Evolutionary conservation across 1,140 invertebrate genomes (phyloP).

Genomic region (Physella acuta): DNA sequence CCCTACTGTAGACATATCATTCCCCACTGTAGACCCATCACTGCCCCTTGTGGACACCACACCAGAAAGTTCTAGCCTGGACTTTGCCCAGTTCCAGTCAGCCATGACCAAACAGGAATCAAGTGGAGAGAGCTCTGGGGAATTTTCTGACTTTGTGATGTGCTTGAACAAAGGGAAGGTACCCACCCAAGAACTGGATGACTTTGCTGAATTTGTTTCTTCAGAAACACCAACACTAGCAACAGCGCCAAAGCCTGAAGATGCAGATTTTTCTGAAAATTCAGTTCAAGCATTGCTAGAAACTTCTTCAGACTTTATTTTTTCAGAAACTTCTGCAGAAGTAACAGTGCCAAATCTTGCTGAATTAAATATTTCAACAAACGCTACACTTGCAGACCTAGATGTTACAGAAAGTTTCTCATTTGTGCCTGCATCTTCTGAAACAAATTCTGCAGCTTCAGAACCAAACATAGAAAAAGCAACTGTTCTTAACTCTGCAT

Average conservation of each 20-base stretch:
- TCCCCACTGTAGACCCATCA: background rate
- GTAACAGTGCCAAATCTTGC: background rate
- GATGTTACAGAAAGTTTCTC: background rate
- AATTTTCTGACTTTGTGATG: conserved; percentile 8
- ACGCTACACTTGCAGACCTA: background rate
- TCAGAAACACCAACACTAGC: background rate
- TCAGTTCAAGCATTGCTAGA: background rate
- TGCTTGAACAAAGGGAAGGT: background rate
- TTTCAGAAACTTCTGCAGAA: background rate
- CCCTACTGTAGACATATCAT: background rate
- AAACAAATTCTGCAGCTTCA: background rate
- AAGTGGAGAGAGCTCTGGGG: too few relatives aligned
- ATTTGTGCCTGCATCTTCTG: background rate
- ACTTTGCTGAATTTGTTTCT: background rate
- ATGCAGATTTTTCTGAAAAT: background rate
- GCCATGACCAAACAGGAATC: background rate
- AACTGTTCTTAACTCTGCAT: too few relatives aligned
- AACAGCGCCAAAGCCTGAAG: background rate
- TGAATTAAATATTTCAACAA: background rate
- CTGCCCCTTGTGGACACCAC: background rate
- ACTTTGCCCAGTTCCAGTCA: background rate
- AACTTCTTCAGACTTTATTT: background rate
- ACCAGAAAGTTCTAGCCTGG: background rate
- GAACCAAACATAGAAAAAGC: too few relatives aligned
- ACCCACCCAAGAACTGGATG: background rate